Conservation (phyloP, 2,888 invertebrate genomes). For the Cataglyphis cursor region DNA sequence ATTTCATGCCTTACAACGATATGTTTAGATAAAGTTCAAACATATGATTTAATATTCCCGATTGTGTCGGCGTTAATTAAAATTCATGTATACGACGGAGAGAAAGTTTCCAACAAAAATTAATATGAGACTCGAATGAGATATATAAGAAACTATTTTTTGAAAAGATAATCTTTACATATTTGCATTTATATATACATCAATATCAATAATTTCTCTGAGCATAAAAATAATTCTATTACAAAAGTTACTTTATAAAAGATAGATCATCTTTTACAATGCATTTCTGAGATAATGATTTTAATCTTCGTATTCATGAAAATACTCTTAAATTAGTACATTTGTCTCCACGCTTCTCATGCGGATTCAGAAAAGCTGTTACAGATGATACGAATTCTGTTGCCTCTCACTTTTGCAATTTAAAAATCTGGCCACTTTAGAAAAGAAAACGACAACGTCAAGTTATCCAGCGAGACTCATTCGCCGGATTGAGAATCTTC, state of each 20-base stretch:
- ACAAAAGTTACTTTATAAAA: constrained; percentile 4
- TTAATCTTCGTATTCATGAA: constrained; percentile 46
- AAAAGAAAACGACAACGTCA: constrained; percentile 22
- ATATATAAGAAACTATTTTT: constrained; percentile 1
- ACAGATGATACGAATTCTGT: not conserved
- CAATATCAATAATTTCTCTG: constrained; percentile 26
- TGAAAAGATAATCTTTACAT: not conserved
- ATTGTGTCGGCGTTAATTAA: constrained; percentile 12
- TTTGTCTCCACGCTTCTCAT: constrained; percentile 18
- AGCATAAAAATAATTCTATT: constrained; percentile 23
- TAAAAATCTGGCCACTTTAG: constrained; percentile 24
- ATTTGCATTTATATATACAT: constrained; percentile 39
- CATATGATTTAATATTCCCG: constrained; percentile 40
- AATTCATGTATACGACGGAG: not conserved
- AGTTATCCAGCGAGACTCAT: constrained; percentile 36
- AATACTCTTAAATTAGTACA: constrained; percentile 32
- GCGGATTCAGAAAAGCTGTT: not conserved
- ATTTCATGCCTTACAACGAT: constrained; percentile 26
- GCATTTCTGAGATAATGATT: constrained; percentile 41
- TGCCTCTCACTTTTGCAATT: constrained; percentile 18
- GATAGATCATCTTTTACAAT: constrained; percentile 5
- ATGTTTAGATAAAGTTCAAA: constrained; percentile 39
- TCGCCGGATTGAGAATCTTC: constrained; percentile 32
- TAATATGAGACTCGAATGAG: not conserved
- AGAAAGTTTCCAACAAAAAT: constrained; percentile 23